phyloP scores from a whole-genome alignment of 1,140 invertebrate genomes.

The Drosophila pseudoananassae region DNA sequence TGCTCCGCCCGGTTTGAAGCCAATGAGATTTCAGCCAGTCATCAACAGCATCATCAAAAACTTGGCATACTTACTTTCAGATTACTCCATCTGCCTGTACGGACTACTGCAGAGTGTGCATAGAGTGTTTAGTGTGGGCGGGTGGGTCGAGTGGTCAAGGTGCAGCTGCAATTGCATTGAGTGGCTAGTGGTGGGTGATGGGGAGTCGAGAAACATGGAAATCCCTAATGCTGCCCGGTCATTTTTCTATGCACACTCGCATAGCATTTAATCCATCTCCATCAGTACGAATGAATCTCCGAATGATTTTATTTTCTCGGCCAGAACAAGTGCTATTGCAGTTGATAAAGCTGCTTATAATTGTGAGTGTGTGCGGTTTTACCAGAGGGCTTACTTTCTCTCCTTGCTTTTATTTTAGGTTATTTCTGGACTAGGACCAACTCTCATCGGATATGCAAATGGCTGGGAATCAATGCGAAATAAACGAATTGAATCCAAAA shows the following conservation, averaged over 20 bases:
- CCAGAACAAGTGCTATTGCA: constrained; percentile 32
- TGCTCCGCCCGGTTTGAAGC: constrained; percentile 17
- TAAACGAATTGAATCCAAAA: not conserved
- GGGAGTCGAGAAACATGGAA: constrained; percentile 1
- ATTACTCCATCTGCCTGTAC: constrained; percentile 30
- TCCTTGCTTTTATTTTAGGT: not conserved
- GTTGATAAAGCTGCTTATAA: constrained; percentile 52
- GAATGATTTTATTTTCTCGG: constrained; percentile 44
- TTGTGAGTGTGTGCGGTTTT: constrained; percentile 15
- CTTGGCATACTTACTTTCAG: constrained; percentile 31
- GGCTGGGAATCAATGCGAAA: constrained; percentile 5
- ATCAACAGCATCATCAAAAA: constrained; percentile 44
- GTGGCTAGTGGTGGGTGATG: not conserved
- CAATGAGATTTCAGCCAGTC: constrained; percentile 41
- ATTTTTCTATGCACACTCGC: constrained; percentile 47
- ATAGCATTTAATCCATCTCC: constrained; percentile 49
- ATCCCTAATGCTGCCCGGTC: constrained; percentile 38
- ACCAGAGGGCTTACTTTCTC: constrained; percentile 3
- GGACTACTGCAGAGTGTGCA: not conserved
- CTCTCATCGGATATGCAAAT: constrained; percentile 12
- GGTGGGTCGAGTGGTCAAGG: constrained; percentile 8
- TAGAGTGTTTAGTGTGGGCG: not conserved
- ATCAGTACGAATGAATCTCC: constrained; percentile 49
- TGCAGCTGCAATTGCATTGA: constrained; percentile 42
- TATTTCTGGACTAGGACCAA: not conserved